phyloP scores from a whole-genome alignment of 2,888 invertebrate genomes.

The Pyrgus malvae region DNA sequence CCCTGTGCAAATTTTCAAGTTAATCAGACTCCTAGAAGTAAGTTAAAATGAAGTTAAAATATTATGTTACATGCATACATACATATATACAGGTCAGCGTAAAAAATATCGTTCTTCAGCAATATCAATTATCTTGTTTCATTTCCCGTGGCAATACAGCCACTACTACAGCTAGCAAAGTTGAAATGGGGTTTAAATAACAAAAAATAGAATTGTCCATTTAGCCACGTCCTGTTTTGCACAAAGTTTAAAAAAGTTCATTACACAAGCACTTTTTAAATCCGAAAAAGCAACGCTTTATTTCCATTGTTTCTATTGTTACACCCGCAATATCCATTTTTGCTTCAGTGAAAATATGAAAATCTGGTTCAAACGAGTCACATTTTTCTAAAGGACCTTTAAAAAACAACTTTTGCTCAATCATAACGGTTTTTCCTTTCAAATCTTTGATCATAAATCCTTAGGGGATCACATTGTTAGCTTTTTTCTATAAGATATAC shows the following conservation, averaged over 20 bases:
- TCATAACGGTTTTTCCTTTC: conserved; percentile 7
- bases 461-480: background rate
- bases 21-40: too few species aligned
- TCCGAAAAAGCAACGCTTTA: conserved; percentile 21
- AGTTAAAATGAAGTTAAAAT: too few species aligned
- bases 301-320: conserved; percentile 23
- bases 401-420: conserved; percentile 12
- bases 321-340: conserved; percentile 24
- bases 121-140: too few species aligned
- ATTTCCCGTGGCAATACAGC: too few species aligned
- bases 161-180: too few species aligned
- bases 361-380: conserved; percentile 28
- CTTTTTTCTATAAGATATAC: background rate
- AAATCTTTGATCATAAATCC: background rate
- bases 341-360: conserved; percentile 21
- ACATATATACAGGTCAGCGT: too few species aligned
- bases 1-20: too few species aligned
- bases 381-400: conserved; percentile 14
- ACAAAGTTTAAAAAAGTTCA: conserved; percentile 11
- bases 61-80: too few species aligned
- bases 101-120: too few species aligned
- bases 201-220: conserved; percentile 3
- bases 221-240: conserved; percentile 6
- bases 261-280: conserved; percentile 22
- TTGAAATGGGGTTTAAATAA: too few species aligned